Base-by-base conservation (phyloP, 2,888 invertebrate genomes). In the Odontocerum albicorne region DNA sequence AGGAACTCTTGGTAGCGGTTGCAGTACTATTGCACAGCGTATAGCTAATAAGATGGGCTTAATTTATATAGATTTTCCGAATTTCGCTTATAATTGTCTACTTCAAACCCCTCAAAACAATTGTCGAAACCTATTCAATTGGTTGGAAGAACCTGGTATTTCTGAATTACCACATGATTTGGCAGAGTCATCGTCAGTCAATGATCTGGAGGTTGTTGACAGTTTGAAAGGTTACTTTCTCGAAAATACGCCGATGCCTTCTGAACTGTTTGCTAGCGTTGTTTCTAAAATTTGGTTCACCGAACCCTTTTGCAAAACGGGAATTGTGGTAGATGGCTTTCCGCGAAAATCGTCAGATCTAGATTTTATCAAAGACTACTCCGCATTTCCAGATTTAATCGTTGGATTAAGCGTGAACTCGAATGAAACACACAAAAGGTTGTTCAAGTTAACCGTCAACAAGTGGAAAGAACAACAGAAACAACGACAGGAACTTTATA, bases 311-410 rank as follows among this genome's bases (percentile, higher is more conserved):
- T 68, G 66, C 15, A 63, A 66, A 3, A 69, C 67, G 13, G 84
- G 85, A 3, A 73, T 85, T 65, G 71, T 85, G 33, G 65, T 86
- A 32, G 83, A 85, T 66, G 83, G 81, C 46, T 86, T 82, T 69
- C 86, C 86, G 6, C 80, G 73, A 66, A 67, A 79, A 54, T 66
- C 74, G 4, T 68, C 70, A 43, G 85, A 86, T 66, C 65, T 81
- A 2, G 73, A 80, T 59, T 72, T 75, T 32, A 80, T 84, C 74
- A 55, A 72, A 3, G 64, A 72, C 17, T 68, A 71, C 62, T 75
- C 68, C 64, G 72, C 76, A 27, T 73, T 85, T 45, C 86, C 86
- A 1, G 84, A 86, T 66, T 63, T 83, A 49, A 66, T 85, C 6
- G 67, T 85, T 36, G 75, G 80, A 65, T 64, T 84, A 57, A 70